These are phyloP conservation scores for Pomacea canaliculata DNA, from an alignment of 2,888 invertebrate species.

Conservation along the genomic window DNA sequence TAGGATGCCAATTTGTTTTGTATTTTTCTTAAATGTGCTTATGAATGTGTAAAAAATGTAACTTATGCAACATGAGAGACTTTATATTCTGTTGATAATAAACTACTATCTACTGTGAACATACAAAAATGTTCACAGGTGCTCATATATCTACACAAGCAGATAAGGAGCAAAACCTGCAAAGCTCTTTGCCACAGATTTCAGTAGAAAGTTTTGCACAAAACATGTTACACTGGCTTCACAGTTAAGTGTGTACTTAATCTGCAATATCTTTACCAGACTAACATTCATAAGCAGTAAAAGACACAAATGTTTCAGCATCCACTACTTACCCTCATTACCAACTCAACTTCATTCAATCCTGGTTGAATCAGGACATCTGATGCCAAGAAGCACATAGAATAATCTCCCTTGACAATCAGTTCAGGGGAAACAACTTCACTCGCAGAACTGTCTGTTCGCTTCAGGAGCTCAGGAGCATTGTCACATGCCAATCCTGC, in stretches of 20 bases:
- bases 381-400: slow-evolving; percentile 73
- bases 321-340: slow-evolving; percentile 64
- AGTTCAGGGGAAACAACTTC: slow-evolving; percentile 74
- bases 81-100: too few relatives aligned
- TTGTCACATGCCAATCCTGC: slow-evolving; percentile 54
- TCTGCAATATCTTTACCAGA: too few relatives aligned
- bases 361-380: slow-evolving; percentile 71
- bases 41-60: too few relatives aligned
- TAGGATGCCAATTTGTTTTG: too few relatives aligned
- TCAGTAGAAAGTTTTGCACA: too few relatives aligned
- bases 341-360: slow-evolving; percentile 68
- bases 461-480: slow-evolving; percentile 52
- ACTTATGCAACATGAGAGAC: too few relatives aligned
- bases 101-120: too few relatives aligned
- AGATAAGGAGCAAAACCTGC: not conserved
- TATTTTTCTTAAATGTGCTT: too few relatives aligned
- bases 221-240: too few relatives aligned
- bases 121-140: not conserved
- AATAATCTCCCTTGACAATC: slow-evolving; percentile 78
- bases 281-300: not conserved
- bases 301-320: not conserved
- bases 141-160: not conserved
- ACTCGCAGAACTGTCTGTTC: slow-evolving; percentile 50
- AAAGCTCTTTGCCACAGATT: too few relatives aligned
- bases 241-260: too few relatives aligned